These are phyloP conservation scores for Silurus glanis DNA, from an alignment of 2,113 vertebrate species.

Conservation along the genomic window DNA sequence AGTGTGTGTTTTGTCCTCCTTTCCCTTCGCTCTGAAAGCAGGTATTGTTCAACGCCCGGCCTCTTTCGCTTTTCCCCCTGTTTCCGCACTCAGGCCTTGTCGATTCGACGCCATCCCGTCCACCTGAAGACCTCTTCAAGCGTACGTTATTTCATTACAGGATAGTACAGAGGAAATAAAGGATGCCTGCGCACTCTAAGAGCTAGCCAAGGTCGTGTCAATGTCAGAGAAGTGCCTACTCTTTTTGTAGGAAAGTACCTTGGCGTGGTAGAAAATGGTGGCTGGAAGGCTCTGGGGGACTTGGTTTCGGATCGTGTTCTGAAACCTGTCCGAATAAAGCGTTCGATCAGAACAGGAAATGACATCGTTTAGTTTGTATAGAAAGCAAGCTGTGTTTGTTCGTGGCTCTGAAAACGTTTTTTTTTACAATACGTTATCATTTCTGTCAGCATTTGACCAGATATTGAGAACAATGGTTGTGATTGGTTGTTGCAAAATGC, in stretches of 20 bases:
- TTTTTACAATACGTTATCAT: background rate
- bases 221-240: background rate
- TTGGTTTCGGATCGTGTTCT: background rate
- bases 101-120: background rate
- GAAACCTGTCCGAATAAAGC: background rate
- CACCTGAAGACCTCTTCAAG: background rate
- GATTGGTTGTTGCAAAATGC: background rate
- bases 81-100: slow-evolving; percentile 13
- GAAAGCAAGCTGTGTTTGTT: background rate
- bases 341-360: background rate
- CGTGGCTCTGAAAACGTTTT: too few species aligned
- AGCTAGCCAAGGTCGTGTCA: background rate
- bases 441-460: background rate
- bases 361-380: background rate
- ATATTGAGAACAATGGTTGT: background rate
- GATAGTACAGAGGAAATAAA: background rate
- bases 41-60: slow-evolving; percentile 10
- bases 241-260: background rate
- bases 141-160: background rate
- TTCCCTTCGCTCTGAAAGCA: slow-evolving; percentile 14
- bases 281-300: background rate
- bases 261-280: background rate
- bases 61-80: background rate
- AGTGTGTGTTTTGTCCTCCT: background rate
- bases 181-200: background rate